Percentiles rank a stretch among this genome's conserved stretches.
These are phyloP conservation scores for Tuta absoluta DNA, from an alignment of 2,888 invertebrate species.

Conservation along the genomic window DNA sequence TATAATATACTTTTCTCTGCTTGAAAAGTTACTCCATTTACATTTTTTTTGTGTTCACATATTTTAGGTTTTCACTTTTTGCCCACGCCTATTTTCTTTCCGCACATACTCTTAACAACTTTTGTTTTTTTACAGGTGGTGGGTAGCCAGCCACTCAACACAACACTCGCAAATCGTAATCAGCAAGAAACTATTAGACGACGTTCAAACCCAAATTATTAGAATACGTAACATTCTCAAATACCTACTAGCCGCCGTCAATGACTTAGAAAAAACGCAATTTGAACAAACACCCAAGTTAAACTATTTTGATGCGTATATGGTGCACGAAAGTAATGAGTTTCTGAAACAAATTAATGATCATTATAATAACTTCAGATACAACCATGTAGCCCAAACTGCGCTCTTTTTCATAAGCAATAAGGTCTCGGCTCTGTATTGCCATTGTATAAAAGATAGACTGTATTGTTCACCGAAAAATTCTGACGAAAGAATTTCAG, in stretches of 20 bases:
- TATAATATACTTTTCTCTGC: too few relatives aligned
- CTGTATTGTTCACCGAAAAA: conserved; percentile 87
- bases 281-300: conserved; percentile 54
- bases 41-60: too few relatives aligned
- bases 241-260: conserved; percentile 89
- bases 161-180: conserved; percentile 90
- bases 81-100: too few relatives aligned
- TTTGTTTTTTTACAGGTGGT: conserved; percentile 85
- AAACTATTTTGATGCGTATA: conserved; percentile 86
- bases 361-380: conserved; percentile 62
- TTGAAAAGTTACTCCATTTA: too few relatives aligned
- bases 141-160: conserved; percentile 95
- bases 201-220: conserved; percentile 87
- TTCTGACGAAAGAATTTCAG: conserved; percentile 82
- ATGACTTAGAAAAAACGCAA: conserved; percentile 61
- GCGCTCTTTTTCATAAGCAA: conserved; percentile 69
- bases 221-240: conserved; percentile 90
- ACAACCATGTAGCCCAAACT: conserved; percentile 61
- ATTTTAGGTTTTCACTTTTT: too few relatives aligned
- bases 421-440: conserved; percentile 89
- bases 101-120: too few relatives aligned
- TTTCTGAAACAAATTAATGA: conserved; percentile 82
- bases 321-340: conserved; percentile 85
- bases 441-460: conserved; percentile 89
- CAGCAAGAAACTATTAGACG: conserved; percentile 86